These are phyloP conservation scores for Acanthurus lineatus DNA, from an alignment of 2,797 vertebrate genomes.

Conservation along the genomic window DNA sequence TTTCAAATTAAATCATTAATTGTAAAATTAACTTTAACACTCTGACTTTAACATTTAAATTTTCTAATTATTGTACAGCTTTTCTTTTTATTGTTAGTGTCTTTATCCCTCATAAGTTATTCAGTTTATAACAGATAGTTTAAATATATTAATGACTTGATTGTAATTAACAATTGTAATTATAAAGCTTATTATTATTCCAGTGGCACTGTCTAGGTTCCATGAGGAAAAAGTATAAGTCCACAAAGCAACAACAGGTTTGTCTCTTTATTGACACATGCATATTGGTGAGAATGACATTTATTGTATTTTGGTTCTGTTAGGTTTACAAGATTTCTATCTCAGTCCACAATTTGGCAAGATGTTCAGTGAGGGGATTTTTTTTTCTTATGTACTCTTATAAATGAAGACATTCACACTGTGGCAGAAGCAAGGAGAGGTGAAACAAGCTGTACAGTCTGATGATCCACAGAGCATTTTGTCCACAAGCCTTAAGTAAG, in stretches of 20 bases:
- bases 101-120: not conserved
- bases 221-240: not conserved
- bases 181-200: not conserved
- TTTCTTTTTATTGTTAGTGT: not conserved
- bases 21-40: too few relatives aligned
- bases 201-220: not conserved
- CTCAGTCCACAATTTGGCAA: conserved; percentile 39
- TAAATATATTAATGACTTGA: not conserved
- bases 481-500: conserved; percentile 28
- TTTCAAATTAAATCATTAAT: too few relatives aligned
- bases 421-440: conserved; percentile 15
- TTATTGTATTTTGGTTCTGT: conserved; percentile 18
- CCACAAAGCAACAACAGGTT: conserved; percentile 25
- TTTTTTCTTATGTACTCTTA: not conserved
- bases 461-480: conserved; percentile 21
- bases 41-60: too few relatives aligned
- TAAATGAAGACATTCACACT: conserved; percentile 42
- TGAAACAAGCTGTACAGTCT: conserved; percentile 28
- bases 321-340: conserved; percentile 4
- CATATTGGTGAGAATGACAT: conserved; percentile 45
- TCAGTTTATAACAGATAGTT: not conserved
- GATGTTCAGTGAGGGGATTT: conserved; percentile 13
- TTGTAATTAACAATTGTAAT: not conserved
- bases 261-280: conserved; percentile 77
- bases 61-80: too few relatives aligned